Evolutionary conservation across 1,140 invertebrate species (phyloP), one percentile per base, ranked within the genome.

Genomic region (Drosophila ogumai): DNA sequence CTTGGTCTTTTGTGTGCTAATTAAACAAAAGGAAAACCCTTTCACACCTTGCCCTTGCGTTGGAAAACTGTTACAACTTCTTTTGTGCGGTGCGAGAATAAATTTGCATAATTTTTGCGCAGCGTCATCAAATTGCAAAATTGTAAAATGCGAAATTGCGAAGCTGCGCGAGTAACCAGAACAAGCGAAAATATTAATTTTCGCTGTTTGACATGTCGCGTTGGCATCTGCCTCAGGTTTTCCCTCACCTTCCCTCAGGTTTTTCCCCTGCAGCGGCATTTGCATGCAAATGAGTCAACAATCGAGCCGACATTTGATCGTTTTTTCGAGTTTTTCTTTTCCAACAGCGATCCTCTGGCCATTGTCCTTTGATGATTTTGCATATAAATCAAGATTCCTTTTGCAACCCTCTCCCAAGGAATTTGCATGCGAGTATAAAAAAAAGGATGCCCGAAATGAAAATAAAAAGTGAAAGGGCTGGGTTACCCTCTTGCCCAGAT

Each of bases 81-180:
- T 57, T 90, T 86, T 88, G 79, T 59, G 68, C 38, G 54, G 36
- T 55, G 61, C 64, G 59, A 61, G 47, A 90, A 71, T 72, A 78
- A 88, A 88, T 88, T 90, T 88, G 84, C 84, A 88, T 90, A 88
- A 90, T 79, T 86, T 86, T 86, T 72, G 82, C 81, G 58, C 72
- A 72, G 47, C 58, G 17, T 58, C 64, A 65, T 57, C 59, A 73
- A 78, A 74, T 79, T 73, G 81, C 69, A 52, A 75, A 73, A 67
- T 55, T 63, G 49, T 38, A 25, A 69, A 69, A 72, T 54, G 49
- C 47, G 32, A 69, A 69, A 72, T 54, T 67, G 66, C 47, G 38
- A 67, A 69, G 41, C 68, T 60, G 67, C 38, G 56, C 56, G 32
- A 64, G 36, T 57, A 86, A 79, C 79, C 80, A 69, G 82, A 84